Conservation (phyloP, 2,113 vertebrate species). For the Pseudopodoces humilis region DNA sequence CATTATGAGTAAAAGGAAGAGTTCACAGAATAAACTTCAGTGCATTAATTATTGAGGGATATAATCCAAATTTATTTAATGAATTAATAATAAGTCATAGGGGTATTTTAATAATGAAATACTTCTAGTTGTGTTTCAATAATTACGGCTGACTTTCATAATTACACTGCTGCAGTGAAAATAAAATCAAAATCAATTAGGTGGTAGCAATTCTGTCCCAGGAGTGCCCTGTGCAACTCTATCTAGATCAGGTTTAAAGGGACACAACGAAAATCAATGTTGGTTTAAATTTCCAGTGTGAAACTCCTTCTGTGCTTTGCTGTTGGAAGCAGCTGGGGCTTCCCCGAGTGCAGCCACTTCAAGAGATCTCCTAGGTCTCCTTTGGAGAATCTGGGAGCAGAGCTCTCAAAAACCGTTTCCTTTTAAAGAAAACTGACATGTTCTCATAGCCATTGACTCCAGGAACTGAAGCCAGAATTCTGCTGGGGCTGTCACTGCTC, state of each 20-base stretch:
- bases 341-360: not conserved
- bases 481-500: not conserved
- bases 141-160: conserved; percentile 84
- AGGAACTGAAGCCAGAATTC: not conserved
- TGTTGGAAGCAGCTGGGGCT: accelerated
- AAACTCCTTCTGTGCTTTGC: not conserved
- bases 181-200: conserved; percentile 73
- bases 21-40: conserved; percentile 54
- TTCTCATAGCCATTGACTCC: not conserved
- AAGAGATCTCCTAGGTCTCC: not conserved
- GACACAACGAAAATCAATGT: not conserved
- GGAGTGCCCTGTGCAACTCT: conserved; percentile 9
- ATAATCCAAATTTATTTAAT: conserved; percentile 87
- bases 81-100: conserved; percentile 86
- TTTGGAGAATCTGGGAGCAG: not conserved
- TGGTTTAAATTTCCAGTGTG: not conserved
- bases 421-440: not conserved
- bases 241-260: not conserved
- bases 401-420: not conserved
- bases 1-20: conserved; percentile 51
- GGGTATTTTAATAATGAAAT: conserved; percentile 91
- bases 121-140: conserved; percentile 86
- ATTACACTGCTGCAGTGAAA: conserved; percentile 77
- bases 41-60: conserved; percentile 85
- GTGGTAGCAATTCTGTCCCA: not conserved